These are phyloP conservation scores for Canis aureus DNA, from an alignment of 2,113 vertebrate genomes.

Conservation along the genomic window DNA sequence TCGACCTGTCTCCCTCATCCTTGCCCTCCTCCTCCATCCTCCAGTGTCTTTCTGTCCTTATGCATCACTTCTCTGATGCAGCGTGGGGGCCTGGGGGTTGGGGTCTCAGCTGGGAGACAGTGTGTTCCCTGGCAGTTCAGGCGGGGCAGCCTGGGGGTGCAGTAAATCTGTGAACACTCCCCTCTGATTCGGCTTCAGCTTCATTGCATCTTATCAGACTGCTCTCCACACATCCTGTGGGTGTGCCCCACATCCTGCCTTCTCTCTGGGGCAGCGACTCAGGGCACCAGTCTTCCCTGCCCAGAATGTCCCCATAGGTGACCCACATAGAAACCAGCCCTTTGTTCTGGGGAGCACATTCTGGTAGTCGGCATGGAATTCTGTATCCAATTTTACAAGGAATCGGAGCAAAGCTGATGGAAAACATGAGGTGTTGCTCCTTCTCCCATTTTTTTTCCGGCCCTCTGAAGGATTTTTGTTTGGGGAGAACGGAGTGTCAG, in stretches of 20 bases:
- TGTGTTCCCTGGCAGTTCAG: background rate
- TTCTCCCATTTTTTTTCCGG: background rate
- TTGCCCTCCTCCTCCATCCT: background rate
- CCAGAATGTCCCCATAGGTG: background rate
- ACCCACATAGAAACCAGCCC: background rate
- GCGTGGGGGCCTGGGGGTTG: rapidly evolving
- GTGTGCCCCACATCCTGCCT: rapidly evolving
- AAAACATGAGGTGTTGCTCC: background rate
- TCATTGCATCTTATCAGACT: background rate
- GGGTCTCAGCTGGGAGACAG: background rate
- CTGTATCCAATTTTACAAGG: background rate
- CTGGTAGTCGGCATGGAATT: background rate
- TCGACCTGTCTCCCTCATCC: rapidly evolving
- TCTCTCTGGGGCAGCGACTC: background rate
- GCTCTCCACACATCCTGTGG: background rate
- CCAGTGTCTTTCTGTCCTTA: background rate
- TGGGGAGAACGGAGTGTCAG: background rate
- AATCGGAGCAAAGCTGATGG: background rate
- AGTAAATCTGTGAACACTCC: background rate
- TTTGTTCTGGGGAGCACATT: background rate
- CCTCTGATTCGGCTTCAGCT: background rate
- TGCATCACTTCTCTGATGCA: background rate
- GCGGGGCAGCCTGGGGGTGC: background rate
- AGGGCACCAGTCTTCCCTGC: background rate
- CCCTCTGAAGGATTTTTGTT: background rate